Percentiles rank a stretch among this genome's conserved stretches.
phyloP scores from a whole-genome alignment of 2,113 vertebrate genomes.

The Plectropomus leopardus region DNA sequence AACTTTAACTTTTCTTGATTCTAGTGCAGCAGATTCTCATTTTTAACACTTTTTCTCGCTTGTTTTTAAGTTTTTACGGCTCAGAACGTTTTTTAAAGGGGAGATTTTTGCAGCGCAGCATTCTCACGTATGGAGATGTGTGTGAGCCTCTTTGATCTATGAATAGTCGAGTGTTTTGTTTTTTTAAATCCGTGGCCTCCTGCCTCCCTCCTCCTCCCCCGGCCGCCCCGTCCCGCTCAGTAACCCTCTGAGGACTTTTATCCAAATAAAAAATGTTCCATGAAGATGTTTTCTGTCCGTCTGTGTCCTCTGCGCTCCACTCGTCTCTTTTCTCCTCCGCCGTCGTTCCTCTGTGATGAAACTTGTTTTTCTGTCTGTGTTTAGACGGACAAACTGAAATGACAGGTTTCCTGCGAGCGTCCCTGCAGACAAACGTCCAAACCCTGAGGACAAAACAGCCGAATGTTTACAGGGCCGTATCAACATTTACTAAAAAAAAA shows the following conservation, averaged over 20 bases:
- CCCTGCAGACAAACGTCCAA: not conserved
- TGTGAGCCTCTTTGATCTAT: conserved; percentile 56
- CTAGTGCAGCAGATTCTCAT: too few relatives aligned
- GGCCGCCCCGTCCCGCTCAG: not conserved
- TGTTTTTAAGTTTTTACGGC: too few relatives aligned
- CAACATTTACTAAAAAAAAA: not conserved
- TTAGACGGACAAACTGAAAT: conserved; percentile 26
- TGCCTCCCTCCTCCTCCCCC: not conserved
- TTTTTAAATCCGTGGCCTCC: conserved; percentile 28
- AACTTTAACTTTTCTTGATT: too few relatives aligned
- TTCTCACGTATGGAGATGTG: conserved; percentile 47
- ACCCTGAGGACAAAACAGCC: not conserved
- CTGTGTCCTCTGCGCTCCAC: not conserved
- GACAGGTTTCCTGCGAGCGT: not conserved
- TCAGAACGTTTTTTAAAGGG: too few relatives aligned
- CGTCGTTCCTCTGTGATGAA: not conserved
- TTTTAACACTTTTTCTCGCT: too few relatives aligned
- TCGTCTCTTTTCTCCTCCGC: not conserved
- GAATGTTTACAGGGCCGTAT: not conserved
- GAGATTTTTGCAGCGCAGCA: not conserved
- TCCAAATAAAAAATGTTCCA: conserved; percentile 61
- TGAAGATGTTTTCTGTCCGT: conserved; percentile 45
- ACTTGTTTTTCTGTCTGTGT: conserved; percentile 1
- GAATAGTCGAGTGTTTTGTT: conserved; percentile 56
- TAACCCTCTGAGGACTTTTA: conserved; percentile 49